Evolutionary conservation across 2,113 vertebrate species (phyloP), one percentile per base, ranked within the genome.

Genomic region (Lagopus muta): DNA sequence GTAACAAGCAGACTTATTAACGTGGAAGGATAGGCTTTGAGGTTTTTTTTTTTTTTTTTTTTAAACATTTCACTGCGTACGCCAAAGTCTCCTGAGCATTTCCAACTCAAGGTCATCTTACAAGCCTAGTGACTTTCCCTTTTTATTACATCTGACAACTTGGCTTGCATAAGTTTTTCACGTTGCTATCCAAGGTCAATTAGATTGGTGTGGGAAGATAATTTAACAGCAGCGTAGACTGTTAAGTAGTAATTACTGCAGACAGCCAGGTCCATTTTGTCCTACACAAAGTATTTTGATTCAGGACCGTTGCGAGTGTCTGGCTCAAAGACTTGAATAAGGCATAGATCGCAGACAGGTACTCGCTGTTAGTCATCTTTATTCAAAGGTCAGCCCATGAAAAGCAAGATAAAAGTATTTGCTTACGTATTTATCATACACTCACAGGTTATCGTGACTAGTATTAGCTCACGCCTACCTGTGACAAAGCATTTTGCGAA

Each of bases 311-410:
- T 60, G 38, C 19, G 20, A 72, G 28, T 8, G 3, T 48, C 58
- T 61, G n/a, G 10, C 25, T 83, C 3, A 6, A 50, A 82, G 21
- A 7, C 17, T 92, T 45, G 28, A 66, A 42, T 13, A 6, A 27
- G 34, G 21, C 15, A 73, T 8, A 90, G 21, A 66, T 38, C 32
- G 89, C 66, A 92, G 48, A n/a, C 1, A 83, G 17, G 5, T 6
- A 14, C 28, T 77, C 15, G 52, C 6, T 66, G 36, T 40, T 90
- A 8, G n/a, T 9, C 86, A 81, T 65, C 88, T 97, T 96, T 97
- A 97, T 95, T 96, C 1, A 76, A 52, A 50, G 58, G 1, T 38
- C 55, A 73, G 5, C n/a, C 30, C 45, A 11, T 13, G 88, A 87
- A 72, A 95, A 8, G 5, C 20, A 77, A 52, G 74, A 71, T 6